phyloP scores from a whole-genome alignment of 2,888 invertebrate species.

The Pycnomerus fuliginosus region DNA sequence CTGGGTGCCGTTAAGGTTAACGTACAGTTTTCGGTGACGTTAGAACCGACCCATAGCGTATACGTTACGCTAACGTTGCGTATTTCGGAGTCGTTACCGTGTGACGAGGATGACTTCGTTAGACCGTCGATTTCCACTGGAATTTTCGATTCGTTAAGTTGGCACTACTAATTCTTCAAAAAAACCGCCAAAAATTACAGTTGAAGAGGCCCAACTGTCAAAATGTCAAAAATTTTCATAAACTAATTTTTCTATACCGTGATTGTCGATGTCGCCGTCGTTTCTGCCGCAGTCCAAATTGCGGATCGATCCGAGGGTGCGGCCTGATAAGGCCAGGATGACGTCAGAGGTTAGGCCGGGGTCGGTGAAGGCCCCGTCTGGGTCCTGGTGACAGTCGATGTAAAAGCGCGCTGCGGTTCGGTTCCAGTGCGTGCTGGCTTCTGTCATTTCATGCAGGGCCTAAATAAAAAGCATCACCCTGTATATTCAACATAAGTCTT shows the following conservation, averaged over 20 bases:
- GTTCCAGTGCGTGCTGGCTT: slow-evolving; percentile 72
- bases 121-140: slow-evolving; percentile 49
- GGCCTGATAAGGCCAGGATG: slow-evolving; percentile 73
- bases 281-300: slow-evolving; percentile 55
- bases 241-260: slow-evolving; percentile 49
- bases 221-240: background rate
- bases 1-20: slow-evolving; percentile 73
- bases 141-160: slow-evolving; percentile 27
- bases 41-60: slow-evolving; percentile 86
- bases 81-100: slow-evolving; percentile 61
- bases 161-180: no score
- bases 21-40: slow-evolving; percentile 79
- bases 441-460: slow-evolving; percentile 77
- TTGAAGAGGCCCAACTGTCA: background rate
- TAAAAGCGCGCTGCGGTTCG: slow-evolving; percentile 74
- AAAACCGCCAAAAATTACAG: background rate
- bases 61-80: slow-evolving; percentile 78
- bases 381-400: slow-evolving; percentile 70
- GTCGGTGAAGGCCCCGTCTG: slow-evolving; percentile 80
- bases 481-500: no score
- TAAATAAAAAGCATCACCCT: no score
- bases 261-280: slow-evolving; percentile 49
- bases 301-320: slow-evolving; percentile 67
- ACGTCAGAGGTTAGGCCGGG: slow-evolving; percentile 76
- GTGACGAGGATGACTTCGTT: slow-evolving; percentile 44